Evolutionary conservation across 2,797 vertebrate species (phyloP), one percentile per base, ranked within the genome.

Genomic region (Malacoctenus gilli): DNA sequence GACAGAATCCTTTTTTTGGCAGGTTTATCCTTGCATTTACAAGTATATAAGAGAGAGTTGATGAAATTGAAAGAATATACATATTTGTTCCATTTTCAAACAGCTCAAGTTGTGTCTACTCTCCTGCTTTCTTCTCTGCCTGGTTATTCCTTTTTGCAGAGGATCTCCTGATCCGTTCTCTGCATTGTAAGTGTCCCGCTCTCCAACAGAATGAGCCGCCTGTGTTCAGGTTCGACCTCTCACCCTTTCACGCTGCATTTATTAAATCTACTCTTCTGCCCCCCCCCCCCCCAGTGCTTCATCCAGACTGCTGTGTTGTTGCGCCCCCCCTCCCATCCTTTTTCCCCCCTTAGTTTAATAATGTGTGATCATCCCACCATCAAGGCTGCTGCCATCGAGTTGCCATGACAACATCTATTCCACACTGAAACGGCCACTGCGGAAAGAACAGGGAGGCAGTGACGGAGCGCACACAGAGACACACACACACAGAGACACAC

Each of bases 401-500:
- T 88, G 55, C 87, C 85, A 89, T 89, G 79, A 87, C 62, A 88
- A 90, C 85, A 73, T 57, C 66, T 38, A 77, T 69, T 81, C 84
- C 62, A 67, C 59, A 11, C 56, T 50, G 68, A 55, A 79, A 73
- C 46, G 61, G 72, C 76, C 73, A 80, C 70, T 82, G 83, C 75
- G 4, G 80, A 75, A 74, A 67, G 68, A 80, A 50, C 7, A 3
- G 42, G 35, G 54, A 79, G 41, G 64, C 56, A 63, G 68, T 53
- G 59, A 66, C n/a, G 15, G 2, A 50, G 57, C 15, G 37, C 23
- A 48, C 32, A 39, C 32, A 48, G 40, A 52, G 47, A 43, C 19
- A 58, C 39, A 68, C 46, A 50, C 35, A 18, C 0, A 19, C 4
- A 43, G 5, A 13, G 3, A 19, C n/a, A n/a, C n/a, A 15, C 18